A percentile compares a stretch with the other conserved stretches of the same genome.
phyloP scores from a whole-genome alignment of 2,888 invertebrate species.

The Eugnorisma glareosa region DNA sequence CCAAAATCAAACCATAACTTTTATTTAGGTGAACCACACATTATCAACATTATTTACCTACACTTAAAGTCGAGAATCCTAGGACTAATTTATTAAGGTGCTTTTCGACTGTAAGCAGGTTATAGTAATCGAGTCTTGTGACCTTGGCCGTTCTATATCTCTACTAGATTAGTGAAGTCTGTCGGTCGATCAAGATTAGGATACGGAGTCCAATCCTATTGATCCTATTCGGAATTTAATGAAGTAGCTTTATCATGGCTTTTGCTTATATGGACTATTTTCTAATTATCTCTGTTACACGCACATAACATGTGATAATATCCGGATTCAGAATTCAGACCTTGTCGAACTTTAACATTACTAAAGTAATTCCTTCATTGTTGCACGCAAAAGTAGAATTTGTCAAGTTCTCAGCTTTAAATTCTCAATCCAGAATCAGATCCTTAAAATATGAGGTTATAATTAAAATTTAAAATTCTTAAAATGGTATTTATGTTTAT shows the following conservation, averaged over 20 bases:
- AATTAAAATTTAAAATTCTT: too few relatives aligned
- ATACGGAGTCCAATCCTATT: slow-evolving; percentile 20
- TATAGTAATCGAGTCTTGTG: slow-evolving; percentile 25
- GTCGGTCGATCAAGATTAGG: slow-evolving; percentile 54
- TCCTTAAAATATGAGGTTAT: too few relatives aligned
- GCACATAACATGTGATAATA: background rate
- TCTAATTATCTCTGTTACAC: background rate
- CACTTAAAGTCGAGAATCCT: background rate
- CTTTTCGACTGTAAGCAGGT: slow-evolving; percentile 12
- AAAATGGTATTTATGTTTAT: too few relatives aligned
- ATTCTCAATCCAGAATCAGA: background rate
- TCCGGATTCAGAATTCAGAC: background rate
- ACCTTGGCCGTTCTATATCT: slow-evolving; percentile 46
- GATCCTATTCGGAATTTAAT: slow-evolving; percentile 38
- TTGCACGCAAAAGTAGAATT: background rate
- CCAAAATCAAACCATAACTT: background rate
- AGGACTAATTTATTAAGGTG: slow-evolving; percentile 25
- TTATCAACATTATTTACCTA: background rate
- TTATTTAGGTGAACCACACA: background rate
- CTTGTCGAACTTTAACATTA: background rate
- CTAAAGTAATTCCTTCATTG: background rate
- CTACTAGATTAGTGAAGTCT: slow-evolving; percentile 38
- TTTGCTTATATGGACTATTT: background rate
- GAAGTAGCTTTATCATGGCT: slow-evolving; percentile 2
- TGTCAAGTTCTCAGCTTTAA: background rate